Evolutionary conservation across 2,888 invertebrate species (phyloP), one percentile per base, ranked within the genome.

Genomic region (Crossocerus cetratus): DNA sequence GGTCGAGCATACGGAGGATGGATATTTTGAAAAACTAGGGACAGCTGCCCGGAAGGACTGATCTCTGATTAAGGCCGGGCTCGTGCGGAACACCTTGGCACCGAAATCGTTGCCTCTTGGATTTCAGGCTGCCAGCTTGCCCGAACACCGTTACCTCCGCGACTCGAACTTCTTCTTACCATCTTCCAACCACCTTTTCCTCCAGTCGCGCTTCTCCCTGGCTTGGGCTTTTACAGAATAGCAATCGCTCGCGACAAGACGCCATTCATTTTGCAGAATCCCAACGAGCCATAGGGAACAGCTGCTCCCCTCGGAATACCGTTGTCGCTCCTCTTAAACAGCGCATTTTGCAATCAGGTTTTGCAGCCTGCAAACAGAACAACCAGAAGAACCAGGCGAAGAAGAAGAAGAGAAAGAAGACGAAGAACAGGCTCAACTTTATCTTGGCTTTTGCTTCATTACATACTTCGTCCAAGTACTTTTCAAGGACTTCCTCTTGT

Each of bases 31-130:
- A 76, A 80, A 77, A 80, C 72, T 57, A 69, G 62, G 72, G 71
- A 80, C 85, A 85, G 85, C 84, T 85, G 85, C 64, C 76, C 81
- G 81, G 74, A 81, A 83, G 81, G 68, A 77, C 73, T 58, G 80
- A 78, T 77, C 79, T 72, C 70, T 76, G 82, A 82, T 81, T 78
- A 80, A 68, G 61, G 64, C 60, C 69, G 42, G 74, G 64, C 81
- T 73, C 78, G 82, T 82, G 78, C 77, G 65, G 69, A 56, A 75
- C 81, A 79, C 75, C 77, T 83, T 78, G 65, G n/a, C 67, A 61
- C 21, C 63, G 42, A 61, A 43, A 32, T 69, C 59, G 61, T 44
- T 22, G 45, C 44, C 11, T 58, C 69, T 65, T 74, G 2, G 53
- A 71, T 53, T 54, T 56, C 43, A 18, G 44, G 11, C 20, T 32